A percentile compares a stretch with the other conserved stretches of the same genome.
These are phyloP conservation scores for Ormyrus nitidulus DNA, from an alignment of 2,888 invertebrate genomes.

Conservation along the genomic window DNA sequence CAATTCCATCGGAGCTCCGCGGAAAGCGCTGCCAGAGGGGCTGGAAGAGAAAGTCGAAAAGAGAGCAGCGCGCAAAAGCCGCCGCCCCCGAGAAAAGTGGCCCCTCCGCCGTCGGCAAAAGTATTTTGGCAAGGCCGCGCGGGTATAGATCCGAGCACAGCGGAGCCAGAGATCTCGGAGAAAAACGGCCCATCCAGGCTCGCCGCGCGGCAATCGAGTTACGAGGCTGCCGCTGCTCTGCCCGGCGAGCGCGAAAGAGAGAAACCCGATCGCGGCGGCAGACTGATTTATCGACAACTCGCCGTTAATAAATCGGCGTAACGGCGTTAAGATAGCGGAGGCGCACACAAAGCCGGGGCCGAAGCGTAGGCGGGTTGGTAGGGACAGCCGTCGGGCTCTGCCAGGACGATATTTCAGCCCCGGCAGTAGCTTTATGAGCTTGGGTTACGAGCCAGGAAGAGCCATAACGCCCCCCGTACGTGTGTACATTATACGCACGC, in stretches of 20 bases:
- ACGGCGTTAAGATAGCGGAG: constrained; percentile 72
- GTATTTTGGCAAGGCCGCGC: constrained; percentile 43
- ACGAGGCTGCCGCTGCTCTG: constrained; percentile 4
- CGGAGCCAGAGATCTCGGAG: background rate
- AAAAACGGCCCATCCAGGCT: background rate
- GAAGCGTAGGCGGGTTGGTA: constrained; percentile 60
- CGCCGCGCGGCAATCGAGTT: constrained; percentile 33
- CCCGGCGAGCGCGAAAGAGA: constrained; percentile 45
- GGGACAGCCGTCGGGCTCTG: constrained; percentile 51
- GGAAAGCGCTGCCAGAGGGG: background rate
- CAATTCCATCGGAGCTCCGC: constrained; percentile 10
- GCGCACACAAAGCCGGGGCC: constrained; percentile 60
- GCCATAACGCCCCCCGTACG: constrained; percentile 68
- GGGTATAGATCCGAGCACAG: background rate
- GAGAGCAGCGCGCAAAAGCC: background rate
- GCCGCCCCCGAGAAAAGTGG: constrained; percentile 26
- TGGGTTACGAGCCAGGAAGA: constrained; percentile 74
- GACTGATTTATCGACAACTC: constrained; percentile 68
- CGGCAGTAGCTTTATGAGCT: constrained; percentile 73
- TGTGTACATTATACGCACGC: background rate
- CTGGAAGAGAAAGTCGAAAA: constrained; percentile 6
- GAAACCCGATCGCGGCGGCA: constrained; percentile 38
- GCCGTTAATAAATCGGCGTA: constrained; percentile 73
- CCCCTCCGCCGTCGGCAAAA: constrained; percentile 19
- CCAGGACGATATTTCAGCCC: constrained; percentile 70